Evolutionary conservation across 2,113 vertebrate genomes (phyloP).

Genomic region (Fukomys damarensis): DNA sequence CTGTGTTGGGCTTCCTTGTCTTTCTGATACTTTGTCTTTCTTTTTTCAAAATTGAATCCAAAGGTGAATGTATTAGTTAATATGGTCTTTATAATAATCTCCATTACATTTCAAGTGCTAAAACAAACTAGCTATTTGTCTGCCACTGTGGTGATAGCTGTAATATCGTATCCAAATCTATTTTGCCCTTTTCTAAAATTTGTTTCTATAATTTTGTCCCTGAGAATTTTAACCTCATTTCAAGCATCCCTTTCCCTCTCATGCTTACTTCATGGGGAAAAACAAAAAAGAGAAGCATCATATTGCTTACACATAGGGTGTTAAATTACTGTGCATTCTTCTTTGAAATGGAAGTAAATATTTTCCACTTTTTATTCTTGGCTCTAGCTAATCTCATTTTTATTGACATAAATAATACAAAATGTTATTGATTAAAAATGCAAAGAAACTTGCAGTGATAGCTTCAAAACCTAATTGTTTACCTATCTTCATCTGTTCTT

Average conservation of each 20-base stretch:
- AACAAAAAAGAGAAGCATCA: neutral
- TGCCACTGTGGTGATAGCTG: neutral
- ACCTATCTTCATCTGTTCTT: neutral
- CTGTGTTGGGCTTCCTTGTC: neutral
- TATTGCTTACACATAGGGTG: neutral
- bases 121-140: neutral
- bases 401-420: neutral
- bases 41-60: neutral
- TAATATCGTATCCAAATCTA: neutral
- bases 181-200: slow-evolving; percentile 10
- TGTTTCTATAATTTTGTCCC: neutral
- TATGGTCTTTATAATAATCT: neutral
- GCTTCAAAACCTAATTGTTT: neutral
- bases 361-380: neutral
- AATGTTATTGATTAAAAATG: slow-evolving; percentile 11
- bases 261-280: neutral
- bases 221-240: neutral
- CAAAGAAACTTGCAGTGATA: slow-evolving; percentile 17
- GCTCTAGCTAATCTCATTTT: neutral
- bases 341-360: neutral
- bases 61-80: neutral
- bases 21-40: neutral
- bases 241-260: neutral
- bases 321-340: neutral
- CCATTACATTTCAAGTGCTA: neutral